A percentile compares a stretch with the other conserved stretches of the same genome.
Conservation (phyloP, 2,113 vertebrate species). For the Macaca mulatta region DNA sequence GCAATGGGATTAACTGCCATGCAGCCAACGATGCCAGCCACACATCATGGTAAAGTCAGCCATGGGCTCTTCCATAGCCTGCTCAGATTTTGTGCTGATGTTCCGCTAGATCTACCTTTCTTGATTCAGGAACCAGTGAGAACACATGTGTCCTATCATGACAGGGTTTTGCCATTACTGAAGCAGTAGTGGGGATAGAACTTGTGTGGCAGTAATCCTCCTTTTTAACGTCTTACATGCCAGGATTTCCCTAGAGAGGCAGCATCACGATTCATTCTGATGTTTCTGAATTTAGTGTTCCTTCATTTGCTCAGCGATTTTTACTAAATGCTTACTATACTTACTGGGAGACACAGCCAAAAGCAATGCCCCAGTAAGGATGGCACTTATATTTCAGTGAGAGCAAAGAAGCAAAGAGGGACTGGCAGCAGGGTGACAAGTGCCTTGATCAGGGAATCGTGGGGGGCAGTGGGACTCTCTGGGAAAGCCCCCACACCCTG, state of each 20-base stretch:
- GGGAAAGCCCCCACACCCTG: not conserved
- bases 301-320: not conserved
- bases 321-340: not conserved
- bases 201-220: not conserved
- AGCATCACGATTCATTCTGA: not conserved
- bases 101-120: not conserved
- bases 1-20: not conserved
- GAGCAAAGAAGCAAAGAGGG: not conserved
- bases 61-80: accelerated
- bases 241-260: not conserved
- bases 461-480: not conserved
- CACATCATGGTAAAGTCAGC: not conserved
- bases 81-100: accelerated
- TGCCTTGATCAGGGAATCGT: not conserved
- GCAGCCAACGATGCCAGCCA: not conserved
- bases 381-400: not conserved
- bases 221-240: not conserved
- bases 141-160: not conserved
- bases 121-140: not conserved
- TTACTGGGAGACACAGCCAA: not conserved
- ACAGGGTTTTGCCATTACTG: not conserved
- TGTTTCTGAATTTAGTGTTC: not conserved
- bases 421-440: not conserved
- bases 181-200: not conserved
- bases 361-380: not conserved